Percentiles rank a stretch among this genome's conserved stretches.
phyloP scores from a whole-genome alignment of 2,888 invertebrate genomes.

The Formica aserva region DNA sequence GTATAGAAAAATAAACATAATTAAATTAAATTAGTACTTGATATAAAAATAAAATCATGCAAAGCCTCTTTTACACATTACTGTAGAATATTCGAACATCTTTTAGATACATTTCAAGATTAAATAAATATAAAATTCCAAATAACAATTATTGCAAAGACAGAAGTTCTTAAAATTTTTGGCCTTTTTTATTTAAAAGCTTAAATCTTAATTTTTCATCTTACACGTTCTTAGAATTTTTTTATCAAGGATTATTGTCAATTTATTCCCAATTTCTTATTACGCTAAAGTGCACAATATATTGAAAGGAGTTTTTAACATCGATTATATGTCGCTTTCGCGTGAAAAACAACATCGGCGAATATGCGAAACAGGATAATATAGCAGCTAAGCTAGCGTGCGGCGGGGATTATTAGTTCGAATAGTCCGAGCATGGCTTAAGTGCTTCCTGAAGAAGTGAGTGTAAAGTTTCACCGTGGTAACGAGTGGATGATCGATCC shows the following conservation, averaged over 20 bases:
- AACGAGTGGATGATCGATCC: conserved; percentile 62
- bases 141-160: not conserved
- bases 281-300: conserved; percentile 11
- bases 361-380: conserved; percentile 58
- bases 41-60: not conserved
- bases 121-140: not conserved
- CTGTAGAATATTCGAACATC: not conserved
- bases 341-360: conserved; percentile 42
- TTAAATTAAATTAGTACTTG: not conserved
- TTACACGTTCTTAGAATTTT: not conserved
- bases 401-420: conserved; percentile 56
- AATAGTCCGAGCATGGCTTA: conserved; percentile 53
- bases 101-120: not conserved
- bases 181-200: not conserved
- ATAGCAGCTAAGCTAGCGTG: conserved; percentile 47
- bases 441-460: conserved; percentile 59
- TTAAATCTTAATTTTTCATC: not conserved
- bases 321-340: conserved; percentile 52
- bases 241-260: not conserved
- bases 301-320: conserved; percentile 28
- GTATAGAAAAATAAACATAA: not conserved
- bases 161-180: not conserved
- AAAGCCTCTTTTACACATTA: not conserved
- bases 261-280: conserved; percentile 13
- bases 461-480: conserved; percentile 60